Evolutionary conservation across 2,113 vertebrate species (phyloP).

Genomic region (Poeciliopsis retropinna): DNA sequence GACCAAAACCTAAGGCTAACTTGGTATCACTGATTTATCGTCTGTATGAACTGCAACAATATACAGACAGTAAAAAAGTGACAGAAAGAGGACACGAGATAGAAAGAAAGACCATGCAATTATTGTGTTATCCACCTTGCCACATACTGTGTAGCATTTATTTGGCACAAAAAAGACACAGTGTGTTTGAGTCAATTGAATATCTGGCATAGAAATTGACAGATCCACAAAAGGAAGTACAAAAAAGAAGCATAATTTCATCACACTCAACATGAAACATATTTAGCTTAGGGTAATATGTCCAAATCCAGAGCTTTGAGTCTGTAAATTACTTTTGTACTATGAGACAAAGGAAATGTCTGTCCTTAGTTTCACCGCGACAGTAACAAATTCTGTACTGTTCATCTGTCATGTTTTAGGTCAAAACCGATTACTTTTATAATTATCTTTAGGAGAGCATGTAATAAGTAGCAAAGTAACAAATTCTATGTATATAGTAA

Average conservation of each 20-base stretch:
- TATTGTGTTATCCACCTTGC: neutral
- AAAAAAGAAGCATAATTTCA: neutral
- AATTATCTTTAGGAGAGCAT: neutral
- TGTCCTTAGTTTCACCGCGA: slow-evolving; percentile 24
- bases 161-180: neutral
- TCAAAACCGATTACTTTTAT: slow-evolving; percentile 28
- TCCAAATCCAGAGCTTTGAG: slow-evolving; percentile 6
- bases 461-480: neutral
- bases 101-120: neutral
- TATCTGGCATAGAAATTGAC: neutral
- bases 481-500: neutral
- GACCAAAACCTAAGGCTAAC: neutral
- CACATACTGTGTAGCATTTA: neutral
- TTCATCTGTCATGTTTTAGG: slow-evolving; percentile 1
- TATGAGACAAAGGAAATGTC: slow-evolving; percentile 2
- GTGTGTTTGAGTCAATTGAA: neutral
- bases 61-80: too few relatives aligned
- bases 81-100: neutral
- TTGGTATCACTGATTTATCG: too few relatives aligned
- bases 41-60: neutral
- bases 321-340: slow-evolving; percentile 22
- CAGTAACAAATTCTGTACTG: slow-evolving; percentile 25
- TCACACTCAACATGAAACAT: neutral
- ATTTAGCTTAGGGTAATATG: neutral
- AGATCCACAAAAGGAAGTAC: neutral